Conservation (phyloP, 2,888 invertebrate species). For the Plemyria rubiginata region DNA sequence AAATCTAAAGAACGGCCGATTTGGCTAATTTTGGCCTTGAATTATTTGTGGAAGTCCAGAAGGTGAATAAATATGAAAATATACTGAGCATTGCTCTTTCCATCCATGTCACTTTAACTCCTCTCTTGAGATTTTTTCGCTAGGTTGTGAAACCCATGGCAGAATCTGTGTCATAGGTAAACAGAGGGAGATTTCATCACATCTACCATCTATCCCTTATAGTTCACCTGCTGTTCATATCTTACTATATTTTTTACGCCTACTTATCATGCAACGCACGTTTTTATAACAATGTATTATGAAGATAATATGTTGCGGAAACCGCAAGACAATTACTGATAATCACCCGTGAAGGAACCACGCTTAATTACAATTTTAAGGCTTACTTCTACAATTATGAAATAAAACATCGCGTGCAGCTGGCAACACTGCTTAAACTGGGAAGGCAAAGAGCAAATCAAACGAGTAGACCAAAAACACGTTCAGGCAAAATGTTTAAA, state of each 20-base stretch:
- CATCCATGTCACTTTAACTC: too few relatives aligned
- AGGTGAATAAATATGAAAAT: too few relatives aligned
- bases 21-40: too few relatives aligned
- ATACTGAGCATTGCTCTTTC: too few relatives aligned
- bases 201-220: too few relatives aligned
- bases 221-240: conserved; percentile 10
- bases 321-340: conserved; percentile 51
- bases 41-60: too few relatives aligned
- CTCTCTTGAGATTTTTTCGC: too few relatives aligned
- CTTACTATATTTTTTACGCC: conserved; percentile 33
- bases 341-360: conserved; percentile 49
- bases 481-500: conserved; percentile 9
- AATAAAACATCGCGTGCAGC: conserved; percentile 25
- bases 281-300: conserved; percentile 50
- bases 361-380: conserved; percentile 44
- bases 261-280: conserved; percentile 51
- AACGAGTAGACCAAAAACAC: not conserved
- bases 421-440: conserved; percentile 18
- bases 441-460: not conserved
- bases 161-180: too few relatives aligned
- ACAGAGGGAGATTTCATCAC: too few relatives aligned
- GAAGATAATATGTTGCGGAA: conserved; percentile 47
- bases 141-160: too few relatives aligned
- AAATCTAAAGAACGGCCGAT: too few relatives aligned
- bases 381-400: conserved; percentile 26